These are phyloP conservation scores for Sebastolobus altivelis DNA, from an alignment of 2,797 vertebrate species.

Conservation along the genomic window DNA sequence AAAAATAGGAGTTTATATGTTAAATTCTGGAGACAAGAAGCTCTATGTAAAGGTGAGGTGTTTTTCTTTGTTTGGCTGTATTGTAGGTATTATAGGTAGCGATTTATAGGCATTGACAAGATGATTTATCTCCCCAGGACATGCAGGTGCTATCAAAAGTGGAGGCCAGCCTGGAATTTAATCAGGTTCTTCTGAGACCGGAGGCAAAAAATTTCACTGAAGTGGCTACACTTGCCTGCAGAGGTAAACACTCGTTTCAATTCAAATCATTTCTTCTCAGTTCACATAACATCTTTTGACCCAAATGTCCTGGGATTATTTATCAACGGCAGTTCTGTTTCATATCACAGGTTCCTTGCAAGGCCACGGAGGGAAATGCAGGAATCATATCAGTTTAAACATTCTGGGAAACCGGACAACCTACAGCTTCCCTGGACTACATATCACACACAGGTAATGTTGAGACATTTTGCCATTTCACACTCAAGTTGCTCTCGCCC, in stretches of 20 bases:
- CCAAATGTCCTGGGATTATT: background rate
- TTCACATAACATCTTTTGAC: background rate
- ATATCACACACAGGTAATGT: conserved; percentile 86
- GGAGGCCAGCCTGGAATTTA: conserved; percentile 87
- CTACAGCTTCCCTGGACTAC: conserved; percentile 86
- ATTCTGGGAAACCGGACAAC: conserved; percentile 80
- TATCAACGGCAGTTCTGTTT: background rate
- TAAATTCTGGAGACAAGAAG: conserved; percentile 93
- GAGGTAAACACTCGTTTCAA: conserved; percentile 83
- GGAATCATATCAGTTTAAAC: conserved; percentile 78
- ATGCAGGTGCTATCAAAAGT: conserved; percentile 88
- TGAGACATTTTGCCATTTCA: conserved; percentile 5
- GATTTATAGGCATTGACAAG: conserved; percentile 7
- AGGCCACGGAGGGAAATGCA: conserved; percentile 78
- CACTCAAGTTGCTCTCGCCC: background rate
- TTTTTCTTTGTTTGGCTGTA: background rate
- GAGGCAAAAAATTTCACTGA: conserved; percentile 92
- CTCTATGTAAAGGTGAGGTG: conserved; percentile 92
- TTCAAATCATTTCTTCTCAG: background rate
- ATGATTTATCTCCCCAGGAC: conserved; percentile 83
- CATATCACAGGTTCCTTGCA: conserved; percentile 81
- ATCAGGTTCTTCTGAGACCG: conserved; percentile 88
- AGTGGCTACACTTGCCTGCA: conserved; percentile 91
- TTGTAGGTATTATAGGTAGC: background rate
- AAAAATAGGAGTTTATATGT: conserved; percentile 89